Evolutionary conservation across 2,797 vertebrate species (phyloP).

Genomic region (Botia kubotai): DNA sequence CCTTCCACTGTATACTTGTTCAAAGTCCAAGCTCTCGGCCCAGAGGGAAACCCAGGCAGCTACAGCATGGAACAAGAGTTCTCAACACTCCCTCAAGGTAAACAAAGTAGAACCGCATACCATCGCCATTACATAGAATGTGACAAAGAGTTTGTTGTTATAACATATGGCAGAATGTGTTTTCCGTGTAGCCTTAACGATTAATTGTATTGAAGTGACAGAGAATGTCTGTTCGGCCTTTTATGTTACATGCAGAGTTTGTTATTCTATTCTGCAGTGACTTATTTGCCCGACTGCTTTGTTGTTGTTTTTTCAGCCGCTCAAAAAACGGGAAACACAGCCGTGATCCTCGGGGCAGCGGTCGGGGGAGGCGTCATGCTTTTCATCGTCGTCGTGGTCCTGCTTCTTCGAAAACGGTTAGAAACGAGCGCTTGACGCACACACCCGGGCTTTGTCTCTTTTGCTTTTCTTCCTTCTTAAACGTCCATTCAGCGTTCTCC

Average conservation of each 20-base stretch:
- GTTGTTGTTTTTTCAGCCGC: slow-evolving; percentile 57
- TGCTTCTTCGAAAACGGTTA: slow-evolving; percentile 84
- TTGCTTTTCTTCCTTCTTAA: slow-evolving; percentile 49
- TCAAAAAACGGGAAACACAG: slow-evolving; percentile 68
- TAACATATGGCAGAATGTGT: slow-evolving; percentile 25
- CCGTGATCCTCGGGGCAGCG: slow-evolving; percentile 74
- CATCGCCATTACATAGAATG: neutral
- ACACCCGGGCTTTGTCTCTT: slow-evolving; percentile 16
- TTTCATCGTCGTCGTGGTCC: slow-evolving; percentile 72
- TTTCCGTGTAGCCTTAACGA: slow-evolving; percentile 1
- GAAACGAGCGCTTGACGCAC: slow-evolving; percentile 47
- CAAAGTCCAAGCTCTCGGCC: slow-evolving; percentile 85
- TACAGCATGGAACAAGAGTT: slow-evolving; percentile 89
- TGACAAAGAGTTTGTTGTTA: neutral
- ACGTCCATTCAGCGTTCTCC: slow-evolving; percentile 70
- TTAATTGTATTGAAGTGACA: slow-evolving; percentile 2
- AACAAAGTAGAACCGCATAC: slow-evolving; percentile 6
- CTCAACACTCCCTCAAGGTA: slow-evolving; percentile 84
- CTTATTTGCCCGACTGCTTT: slow-evolving; percentile 33
- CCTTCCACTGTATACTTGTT: slow-evolving; percentile 88
- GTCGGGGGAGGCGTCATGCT: slow-evolving; percentile 73
- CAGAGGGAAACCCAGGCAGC: slow-evolving; percentile 77
- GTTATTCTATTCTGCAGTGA: slow-evolving; percentile 13
- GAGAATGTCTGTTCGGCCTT: slow-evolving; percentile 16
- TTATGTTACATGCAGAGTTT: slow-evolving; percentile 15